Base-by-base conservation (phyloP, 2,888 invertebrate genomes). In the Orchesellides sinensis region DNA sequence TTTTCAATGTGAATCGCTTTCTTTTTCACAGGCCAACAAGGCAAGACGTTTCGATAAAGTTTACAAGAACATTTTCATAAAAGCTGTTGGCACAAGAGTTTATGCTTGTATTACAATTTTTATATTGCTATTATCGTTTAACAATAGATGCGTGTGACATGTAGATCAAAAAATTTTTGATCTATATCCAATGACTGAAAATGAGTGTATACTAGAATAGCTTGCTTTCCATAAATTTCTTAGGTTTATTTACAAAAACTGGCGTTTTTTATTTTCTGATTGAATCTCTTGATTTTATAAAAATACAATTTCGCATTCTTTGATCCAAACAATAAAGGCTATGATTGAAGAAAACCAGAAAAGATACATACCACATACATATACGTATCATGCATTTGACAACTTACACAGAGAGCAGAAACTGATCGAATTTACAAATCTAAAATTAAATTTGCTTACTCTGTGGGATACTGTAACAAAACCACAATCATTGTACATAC, bases 101-200 rank as follows among this genome's bases (percentile, higher is more conserved):
- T 27, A 3, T 14, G 6, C 59, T 59, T 6, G 3, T 10, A 21
- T 5, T 52, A 21, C 52, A 52, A 52, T 52, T 52, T 12, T 5
- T 59, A 59, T 17, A 59, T 59, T 27, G 29, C 29, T 29, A 59
- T 59, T 59, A 59, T 59, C 21, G 17, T 59, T 52, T 52, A 52
- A 52, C 52, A 52, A 52, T 21, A n/a, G 23, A 12, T 52, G 21
- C 35, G 29, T 59, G 27, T 29, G 29, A 52, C 19, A 59, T 59
- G 59, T 59, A 29, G 59, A 59, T n/a, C 59, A 29, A 6, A n/a
- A 59, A 59, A 32, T n/a, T n/a, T n/a, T n/a, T n/a, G n/a, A n/a
- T n/a, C n/a, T n/a, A n/a, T n/a, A n/a, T n/a, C n/a, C n/a, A n/a
- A n/a, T n/a, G n/a, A 12, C 6, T 12, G 35, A 35, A 35, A 35